A percentile compares a stretch with the other conserved stretches of the same genome.
Conservation (phyloP, 1,140 invertebrate genomes). For the Heliconius congener region DNA sequence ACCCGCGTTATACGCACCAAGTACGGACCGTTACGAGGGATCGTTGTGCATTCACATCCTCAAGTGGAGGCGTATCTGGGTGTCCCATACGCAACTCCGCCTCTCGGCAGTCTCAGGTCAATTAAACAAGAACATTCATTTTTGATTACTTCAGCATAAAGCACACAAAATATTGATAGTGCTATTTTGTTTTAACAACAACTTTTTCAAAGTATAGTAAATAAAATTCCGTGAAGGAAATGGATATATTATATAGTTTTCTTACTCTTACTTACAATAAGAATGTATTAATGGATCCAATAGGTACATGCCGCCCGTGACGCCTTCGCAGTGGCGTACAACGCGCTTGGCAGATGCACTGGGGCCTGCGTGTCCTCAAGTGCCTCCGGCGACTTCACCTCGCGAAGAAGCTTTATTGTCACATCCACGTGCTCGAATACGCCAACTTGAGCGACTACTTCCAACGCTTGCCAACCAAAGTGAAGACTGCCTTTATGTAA, state of each 20-base stretch:
- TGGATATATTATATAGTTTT: neutral
- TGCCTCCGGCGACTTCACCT: conserved; percentile 84
- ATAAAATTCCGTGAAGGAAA: too few relatives aligned
- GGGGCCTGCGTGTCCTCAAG: conserved; percentile 95
- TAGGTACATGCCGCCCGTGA: conserved; percentile 96
- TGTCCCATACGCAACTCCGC: conserved; percentile 92
- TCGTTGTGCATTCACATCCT: conserved; percentile 88
- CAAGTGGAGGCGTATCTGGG: conserved; percentile 97
- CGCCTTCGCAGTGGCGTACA: conserved; percentile 92
- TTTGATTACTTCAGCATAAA: too few relatives aligned
- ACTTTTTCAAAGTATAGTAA: too few relatives aligned
- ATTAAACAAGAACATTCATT: neutral
- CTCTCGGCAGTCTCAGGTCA: conserved; percentile 76
- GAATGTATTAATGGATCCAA: neutral
- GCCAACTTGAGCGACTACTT: conserved; percentile 90
- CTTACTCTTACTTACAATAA: neutral
- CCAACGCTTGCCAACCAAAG: conserved; percentile 93
- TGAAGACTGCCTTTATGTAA: conserved; percentile 98
- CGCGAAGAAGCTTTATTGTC: conserved; percentile 88
- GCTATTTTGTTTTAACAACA: too few relatives aligned
- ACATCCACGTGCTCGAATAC: conserved; percentile 89
- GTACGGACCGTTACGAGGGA: conserved; percentile 92
- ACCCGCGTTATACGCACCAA: conserved; percentile 91
- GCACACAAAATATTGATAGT: too few relatives aligned
- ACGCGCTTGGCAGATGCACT: conserved; percentile 90